Percentiles rank a stretch among this genome's conserved stretches.
Evolutionary conservation across 2,797 vertebrate species (phyloP).

Genomic region (Chiroxiphia lanceolata): DNA sequence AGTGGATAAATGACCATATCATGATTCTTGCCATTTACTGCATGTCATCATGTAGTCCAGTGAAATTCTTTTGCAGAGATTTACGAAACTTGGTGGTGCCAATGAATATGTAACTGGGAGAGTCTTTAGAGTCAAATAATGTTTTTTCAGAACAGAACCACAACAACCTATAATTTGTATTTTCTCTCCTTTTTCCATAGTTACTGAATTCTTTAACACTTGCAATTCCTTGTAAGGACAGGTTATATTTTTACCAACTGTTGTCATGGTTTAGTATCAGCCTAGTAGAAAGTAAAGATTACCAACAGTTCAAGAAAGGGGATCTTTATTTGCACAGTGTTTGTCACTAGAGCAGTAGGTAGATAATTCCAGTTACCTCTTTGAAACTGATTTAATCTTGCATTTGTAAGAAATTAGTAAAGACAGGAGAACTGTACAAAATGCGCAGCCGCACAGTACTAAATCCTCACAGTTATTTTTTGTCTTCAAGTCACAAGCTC

Average conservation of each 20-base stretch:
- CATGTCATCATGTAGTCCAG: not conserved
- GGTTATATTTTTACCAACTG: not conserved
- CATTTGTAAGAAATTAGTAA: not conserved
- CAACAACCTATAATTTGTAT: not conserved
- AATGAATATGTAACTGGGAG: not conserved
- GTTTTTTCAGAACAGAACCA: not conserved
- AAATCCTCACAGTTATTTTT: not conserved
- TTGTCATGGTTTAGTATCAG: not conserved
- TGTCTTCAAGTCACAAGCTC: not conserved
- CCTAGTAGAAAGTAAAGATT: not conserved
- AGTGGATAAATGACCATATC: not conserved
- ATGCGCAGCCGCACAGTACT: not conserved
- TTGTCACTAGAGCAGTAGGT: not conserved
- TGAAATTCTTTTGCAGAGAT: not conserved
- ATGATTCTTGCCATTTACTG: conserved; percentile 16
- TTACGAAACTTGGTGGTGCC: not conserved
- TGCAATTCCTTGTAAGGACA: not conserved
- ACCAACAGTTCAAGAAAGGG: not conserved
- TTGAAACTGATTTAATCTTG: not conserved
- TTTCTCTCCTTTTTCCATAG: not conserved
- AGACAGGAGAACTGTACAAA: not conserved
- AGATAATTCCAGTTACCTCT: not conserved
- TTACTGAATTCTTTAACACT: not conserved
- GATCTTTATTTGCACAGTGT: not conserved
- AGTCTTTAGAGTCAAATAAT: not conserved